These are phyloP conservation scores for Hylia prasina DNA, from an alignment of 2,113 vertebrate genomes.

Conservation along the genomic window DNA sequence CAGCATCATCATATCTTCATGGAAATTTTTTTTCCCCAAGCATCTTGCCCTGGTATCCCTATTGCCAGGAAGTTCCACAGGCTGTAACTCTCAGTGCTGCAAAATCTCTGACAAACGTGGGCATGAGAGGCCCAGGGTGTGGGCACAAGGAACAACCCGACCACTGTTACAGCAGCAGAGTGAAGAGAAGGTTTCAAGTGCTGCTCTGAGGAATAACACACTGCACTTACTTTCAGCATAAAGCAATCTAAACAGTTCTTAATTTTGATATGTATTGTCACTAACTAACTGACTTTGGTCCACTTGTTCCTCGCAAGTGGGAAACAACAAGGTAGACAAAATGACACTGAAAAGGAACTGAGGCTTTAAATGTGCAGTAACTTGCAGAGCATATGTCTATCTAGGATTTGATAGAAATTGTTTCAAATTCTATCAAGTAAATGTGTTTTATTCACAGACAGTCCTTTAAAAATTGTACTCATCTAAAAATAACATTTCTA, in stretches of 20 bases:
- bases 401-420: background rate
- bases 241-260: background rate
- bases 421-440: background rate
- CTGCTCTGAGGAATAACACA: background rate
- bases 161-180: background rate
- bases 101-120: background rate
- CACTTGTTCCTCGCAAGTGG: background rate
- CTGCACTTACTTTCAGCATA: background rate
- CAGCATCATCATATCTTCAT: background rate
- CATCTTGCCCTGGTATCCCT: background rate
- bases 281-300: background rate
- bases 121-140: background rate
- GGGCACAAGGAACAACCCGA: fast-evolving
- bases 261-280: background rate
- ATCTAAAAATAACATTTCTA: background rate
- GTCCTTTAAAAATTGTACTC: background rate
- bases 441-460: background rate
- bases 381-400: background rate
- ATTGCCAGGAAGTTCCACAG: background rate
- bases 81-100: background rate
- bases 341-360: background rate
- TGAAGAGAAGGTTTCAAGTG: background rate
- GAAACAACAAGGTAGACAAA: background rate
- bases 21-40: background rate
- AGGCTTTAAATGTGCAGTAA: background rate